Conservation (phyloP, 2,797 vertebrate species). For the Myotis planiceps region DNA sequence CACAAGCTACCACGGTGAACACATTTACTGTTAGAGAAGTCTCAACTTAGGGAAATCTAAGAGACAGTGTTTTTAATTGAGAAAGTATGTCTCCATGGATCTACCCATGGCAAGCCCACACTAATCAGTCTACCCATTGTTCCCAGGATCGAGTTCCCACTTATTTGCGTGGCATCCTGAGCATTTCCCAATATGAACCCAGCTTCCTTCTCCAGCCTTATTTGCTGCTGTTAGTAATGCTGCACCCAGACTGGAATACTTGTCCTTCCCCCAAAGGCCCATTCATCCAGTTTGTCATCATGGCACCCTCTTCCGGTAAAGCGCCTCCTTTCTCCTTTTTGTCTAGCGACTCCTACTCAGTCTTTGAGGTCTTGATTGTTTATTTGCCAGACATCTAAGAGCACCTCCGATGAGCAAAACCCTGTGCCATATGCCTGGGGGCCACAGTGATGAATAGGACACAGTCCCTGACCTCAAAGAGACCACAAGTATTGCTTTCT, state of each 20-base stretch:
- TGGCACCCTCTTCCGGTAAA: neutral
- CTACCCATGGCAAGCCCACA: neutral
- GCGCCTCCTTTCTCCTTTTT: neutral
- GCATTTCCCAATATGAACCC: neutral
- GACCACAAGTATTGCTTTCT: neutral
- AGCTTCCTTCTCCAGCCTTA: neutral
- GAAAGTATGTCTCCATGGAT: neutral
- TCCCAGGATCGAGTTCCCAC: neutral
- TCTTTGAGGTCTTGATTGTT: constrained; percentile 23
- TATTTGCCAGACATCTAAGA: neutral
- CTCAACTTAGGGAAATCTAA: neutral
- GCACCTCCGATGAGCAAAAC: neutral
- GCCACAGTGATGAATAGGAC: neutral
- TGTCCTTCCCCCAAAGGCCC: neutral
- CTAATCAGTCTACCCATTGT: neutral
- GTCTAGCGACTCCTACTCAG: neutral
- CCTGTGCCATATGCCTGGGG: neutral
- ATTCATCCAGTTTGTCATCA: neutral
- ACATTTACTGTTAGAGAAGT: neutral
- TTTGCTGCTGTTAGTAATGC: neutral
- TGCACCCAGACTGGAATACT: neutral
- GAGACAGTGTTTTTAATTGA: neutral
- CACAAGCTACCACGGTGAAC: neutral
- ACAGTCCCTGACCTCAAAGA: neutral
- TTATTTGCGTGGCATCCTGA: neutral